These are phyloP conservation scores for Coenonympha arcania DNA, from an alignment of 2,888 invertebrate genomes.

Conservation along the genomic window DNA sequence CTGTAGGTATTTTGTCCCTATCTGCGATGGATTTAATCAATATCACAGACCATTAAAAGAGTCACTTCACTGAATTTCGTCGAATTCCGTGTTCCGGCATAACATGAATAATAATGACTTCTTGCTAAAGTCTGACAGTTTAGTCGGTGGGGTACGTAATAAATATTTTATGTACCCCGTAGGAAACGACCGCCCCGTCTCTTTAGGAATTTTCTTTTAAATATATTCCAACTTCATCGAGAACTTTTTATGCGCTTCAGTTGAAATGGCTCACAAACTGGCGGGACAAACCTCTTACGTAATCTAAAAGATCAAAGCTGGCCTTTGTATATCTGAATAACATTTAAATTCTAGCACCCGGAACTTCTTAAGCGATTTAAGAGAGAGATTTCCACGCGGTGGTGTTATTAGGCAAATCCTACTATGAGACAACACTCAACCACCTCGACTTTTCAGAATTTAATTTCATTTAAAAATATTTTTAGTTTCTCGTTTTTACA, in stretches of 20 bases:
- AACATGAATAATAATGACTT: conserved; percentile 1
- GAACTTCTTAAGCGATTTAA: conserved; percentile 34
- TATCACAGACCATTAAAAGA: not conserved
- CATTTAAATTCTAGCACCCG: conserved; percentile 33
- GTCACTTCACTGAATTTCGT: not conserved
- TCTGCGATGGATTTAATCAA: not conserved
- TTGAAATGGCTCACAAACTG: conserved; percentile 5
- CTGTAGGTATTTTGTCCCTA: too few species aligned
- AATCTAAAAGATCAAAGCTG: conserved; percentile 24
- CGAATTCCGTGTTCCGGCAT: not conserved
- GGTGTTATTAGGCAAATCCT: conserved; percentile 28
- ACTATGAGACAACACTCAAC: conserved; percentile 23
- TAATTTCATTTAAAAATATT: conserved; percentile 11
- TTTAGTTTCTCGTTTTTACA: not conserved
- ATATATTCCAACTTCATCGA: not conserved
- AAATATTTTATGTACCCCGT: not conserved
- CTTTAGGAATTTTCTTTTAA: not conserved
- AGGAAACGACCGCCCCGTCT: not conserved
- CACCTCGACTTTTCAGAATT: conserved; percentile 21
- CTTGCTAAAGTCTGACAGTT: not conserved
- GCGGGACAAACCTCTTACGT: conserved; percentile 3
- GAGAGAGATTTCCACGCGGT: conserved; percentile 27
- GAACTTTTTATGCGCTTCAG: conserved; percentile 2
- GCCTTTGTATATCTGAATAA: conserved; percentile 32
- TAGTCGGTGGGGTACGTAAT: not conserved